Conservation (phyloP, 2,113 vertebrate species). For the Stercorarius parasiticus region DNA sequence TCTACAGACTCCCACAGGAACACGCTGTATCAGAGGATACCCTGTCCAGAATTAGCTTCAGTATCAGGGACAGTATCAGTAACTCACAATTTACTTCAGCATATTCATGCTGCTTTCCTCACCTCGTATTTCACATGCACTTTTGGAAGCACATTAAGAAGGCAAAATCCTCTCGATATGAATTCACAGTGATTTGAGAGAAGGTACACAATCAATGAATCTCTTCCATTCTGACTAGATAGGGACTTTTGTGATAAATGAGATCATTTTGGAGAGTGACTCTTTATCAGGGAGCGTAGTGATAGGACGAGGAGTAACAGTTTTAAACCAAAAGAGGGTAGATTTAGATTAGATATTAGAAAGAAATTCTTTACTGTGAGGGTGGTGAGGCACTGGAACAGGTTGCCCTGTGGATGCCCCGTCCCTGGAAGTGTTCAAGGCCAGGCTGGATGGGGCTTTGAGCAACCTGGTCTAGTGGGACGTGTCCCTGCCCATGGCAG, state of each 20-base stretch:
- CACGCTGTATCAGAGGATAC: rapidly evolving
- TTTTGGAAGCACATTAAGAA: neutral
- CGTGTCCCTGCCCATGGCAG: neutral
- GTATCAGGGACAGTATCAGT: rapidly evolving
- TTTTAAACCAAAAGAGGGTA: neutral
- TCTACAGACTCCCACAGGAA: neutral
- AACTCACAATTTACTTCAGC: neutral
- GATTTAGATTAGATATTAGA: neutral
- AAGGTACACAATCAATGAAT: neutral
- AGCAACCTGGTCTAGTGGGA: neutral
- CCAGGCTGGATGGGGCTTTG: neutral
- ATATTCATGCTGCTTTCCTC: neutral
- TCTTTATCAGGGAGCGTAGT: neutral
- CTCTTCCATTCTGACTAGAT: neutral
- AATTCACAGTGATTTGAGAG: neutral
- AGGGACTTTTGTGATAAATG: neutral
- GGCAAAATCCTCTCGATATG: neutral
- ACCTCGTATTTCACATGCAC: neutral
- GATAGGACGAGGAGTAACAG: neutral
- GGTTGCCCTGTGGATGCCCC: neutral
- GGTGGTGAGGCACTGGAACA: neutral
- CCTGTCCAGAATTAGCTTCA: neutral
- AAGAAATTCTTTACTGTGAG: neutral
- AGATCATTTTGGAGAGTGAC: neutral
- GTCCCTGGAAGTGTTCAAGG: neutral